These are phyloP conservation scores for Montipora efflorescens DNA, from an alignment of 64 coral and sea anemone genomes.

Conservation along the genomic window DNA sequence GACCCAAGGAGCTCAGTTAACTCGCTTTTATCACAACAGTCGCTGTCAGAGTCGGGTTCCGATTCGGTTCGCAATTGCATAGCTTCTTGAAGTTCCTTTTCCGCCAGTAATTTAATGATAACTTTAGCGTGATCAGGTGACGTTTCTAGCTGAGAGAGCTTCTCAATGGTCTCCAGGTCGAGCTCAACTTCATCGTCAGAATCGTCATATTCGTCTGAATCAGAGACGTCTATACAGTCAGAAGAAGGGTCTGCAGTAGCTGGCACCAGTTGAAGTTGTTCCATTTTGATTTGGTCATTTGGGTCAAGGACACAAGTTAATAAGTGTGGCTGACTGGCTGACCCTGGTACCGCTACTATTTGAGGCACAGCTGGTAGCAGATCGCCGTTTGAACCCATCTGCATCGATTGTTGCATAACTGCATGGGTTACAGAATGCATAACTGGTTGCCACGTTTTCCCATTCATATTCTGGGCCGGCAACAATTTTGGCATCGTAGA, in stretches of 20 bases:
- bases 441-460: not conserved
- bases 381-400: too few relatives aligned
- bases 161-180: not conserved
- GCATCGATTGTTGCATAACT: too few relatives aligned
- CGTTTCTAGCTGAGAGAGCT: not conserved
- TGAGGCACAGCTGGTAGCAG: not conserved
- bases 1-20: not conserved
- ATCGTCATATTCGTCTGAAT: not conserved
- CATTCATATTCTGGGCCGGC: not conserved
- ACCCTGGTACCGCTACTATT: not conserved
- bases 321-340: not conserved
- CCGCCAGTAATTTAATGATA: slow-evolving; percentile 4
- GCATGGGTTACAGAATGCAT: too few relatives aligned
- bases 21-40: not conserved
- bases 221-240: not conserved
- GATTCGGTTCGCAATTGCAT: not conserved
- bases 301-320: too few relatives aligned
- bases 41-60: not conserved
- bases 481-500: not conserved
- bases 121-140: not conserved
- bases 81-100: not conserved
- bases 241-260: not conserved
- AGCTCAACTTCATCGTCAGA: slow-evolving; percentile 11
- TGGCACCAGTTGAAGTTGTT: not conserved
- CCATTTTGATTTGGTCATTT: not conserved